These are phyloP conservation scores for Engystomops pustulosus DNA, from an alignment of 2,113 vertebrate genomes.

Conservation along the genomic window DNA sequence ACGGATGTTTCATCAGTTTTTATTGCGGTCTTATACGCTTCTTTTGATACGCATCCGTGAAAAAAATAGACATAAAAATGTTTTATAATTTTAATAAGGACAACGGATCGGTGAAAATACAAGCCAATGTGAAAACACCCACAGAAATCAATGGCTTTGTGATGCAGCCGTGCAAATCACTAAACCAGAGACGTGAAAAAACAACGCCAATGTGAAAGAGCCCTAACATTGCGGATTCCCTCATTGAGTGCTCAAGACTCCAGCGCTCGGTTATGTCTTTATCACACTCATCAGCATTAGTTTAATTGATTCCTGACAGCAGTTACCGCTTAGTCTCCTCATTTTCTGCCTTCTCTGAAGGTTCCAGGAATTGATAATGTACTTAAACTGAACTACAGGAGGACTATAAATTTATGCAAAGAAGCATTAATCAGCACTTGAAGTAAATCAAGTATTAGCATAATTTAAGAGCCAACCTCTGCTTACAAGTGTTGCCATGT, in stretches of 20 bases:
- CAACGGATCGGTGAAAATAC: no score
- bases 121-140: no score
- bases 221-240: not conserved
- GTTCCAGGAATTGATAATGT: conserved; percentile 22
- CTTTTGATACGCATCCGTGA: no score
- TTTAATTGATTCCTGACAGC: conserved; percentile 28
- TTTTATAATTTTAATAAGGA: no score
- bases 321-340: not conserved
- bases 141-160: no score
- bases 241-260: not conserved
- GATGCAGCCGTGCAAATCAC: no score
- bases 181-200: no score
- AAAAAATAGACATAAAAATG: no score
- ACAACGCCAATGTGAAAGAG: no score
- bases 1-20: no score
- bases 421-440: not conserved
- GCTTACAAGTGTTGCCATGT: not conserved
- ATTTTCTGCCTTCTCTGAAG: not conserved
- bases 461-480: not conserved
- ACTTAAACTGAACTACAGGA: not conserved
- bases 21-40: no score
- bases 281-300: not conserved
- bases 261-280: not conserved
- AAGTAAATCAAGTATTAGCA: not conserved
- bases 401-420: conserved; percentile 2